Base-by-base conservation (phyloP, 1,140 invertebrate genomes). In the Drosophila nebulosa region DNA sequence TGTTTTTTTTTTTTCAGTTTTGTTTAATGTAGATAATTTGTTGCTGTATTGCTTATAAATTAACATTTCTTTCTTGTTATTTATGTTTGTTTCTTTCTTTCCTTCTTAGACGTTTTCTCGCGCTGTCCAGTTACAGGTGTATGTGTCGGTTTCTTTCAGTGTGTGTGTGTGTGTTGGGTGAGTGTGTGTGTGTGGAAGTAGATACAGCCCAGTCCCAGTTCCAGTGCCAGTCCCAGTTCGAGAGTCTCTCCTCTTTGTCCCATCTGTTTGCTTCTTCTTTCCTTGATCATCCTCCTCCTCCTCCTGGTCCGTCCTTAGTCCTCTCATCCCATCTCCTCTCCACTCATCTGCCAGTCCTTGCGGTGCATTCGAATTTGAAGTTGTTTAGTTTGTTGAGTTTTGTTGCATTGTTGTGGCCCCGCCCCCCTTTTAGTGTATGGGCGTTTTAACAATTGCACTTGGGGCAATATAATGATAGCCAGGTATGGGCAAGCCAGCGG, bases 381-480 rank as follows among this genome's bases (percentile, higher is more conserved):
- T 57, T 65, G 30, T 51, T 68, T 32, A 10, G 60, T 71, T 75
- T 56, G 9, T 75, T 69, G 64, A 73, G 73, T 71, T 14, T 27
- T 58, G 51, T 9, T 68, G 57, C 35, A 39, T 24, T 69, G 32
- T 65, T 55, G 57, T 73, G 64, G 72, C 62, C 70, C 52, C 78
- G 66, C 65, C 69, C 71, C 69, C 75, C 92, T 92, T 95, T 46
- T 96, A 97, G 93, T 97, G 96, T 91, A 97, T 97, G 76, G 96
- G 96, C 70, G 96, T 96, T 92, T 97, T 97, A 83, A 97, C 96
- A 92, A 97, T 97, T 93, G 97, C 96, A 93, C 97, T 97, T 59
- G 96, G 96, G 77, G 96, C 95, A 92, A 97, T 96, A 93, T 97
- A 97, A 92, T 97, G 96, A 93, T 97, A 97, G 65, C 96, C 96